A percentile compares a stretch with the other conserved stretches of the same genome.
Conservation (phyloP, 2,113 vertebrate genomes). For the Empidonax traillii region DNA sequence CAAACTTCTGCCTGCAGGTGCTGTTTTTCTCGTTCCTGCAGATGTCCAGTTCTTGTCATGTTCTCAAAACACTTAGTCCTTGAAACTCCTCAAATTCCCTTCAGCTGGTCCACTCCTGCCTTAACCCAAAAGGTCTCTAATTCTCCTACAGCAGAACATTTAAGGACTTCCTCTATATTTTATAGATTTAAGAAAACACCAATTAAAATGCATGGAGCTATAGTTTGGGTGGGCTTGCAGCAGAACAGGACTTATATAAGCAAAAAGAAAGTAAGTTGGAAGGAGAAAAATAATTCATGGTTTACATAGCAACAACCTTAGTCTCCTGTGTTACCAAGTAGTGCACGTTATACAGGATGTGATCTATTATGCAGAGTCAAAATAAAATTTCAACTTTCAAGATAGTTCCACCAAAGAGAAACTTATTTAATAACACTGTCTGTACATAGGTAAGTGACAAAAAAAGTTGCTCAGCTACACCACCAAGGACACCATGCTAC, state of each 20-base stretch:
- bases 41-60: too few relatives aligned
- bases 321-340: neutral
- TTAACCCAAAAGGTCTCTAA: too few relatives aligned
- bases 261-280: neutral
- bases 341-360: neutral
- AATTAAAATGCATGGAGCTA: neutral
- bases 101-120: too few relatives aligned
- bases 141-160: neutral
- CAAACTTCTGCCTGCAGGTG: too few relatives aligned
- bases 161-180: neutral
- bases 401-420: neutral
- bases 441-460: neutral
- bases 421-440: neutral
- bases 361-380: neutral
- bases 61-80: too few relatives aligned
- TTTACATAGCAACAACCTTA: neutral
- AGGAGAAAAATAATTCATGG: neutral
- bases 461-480: neutral
- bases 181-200: neutral
- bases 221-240: neutral
- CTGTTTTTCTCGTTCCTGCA: too few relatives aligned
- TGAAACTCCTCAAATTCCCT: too few relatives aligned
- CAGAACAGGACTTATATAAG: neutral
- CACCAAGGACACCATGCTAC: neutral
- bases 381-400: neutral